Base-by-base conservation (phyloP, 64 coral and sea anemone species). In the Platygyra sinensis region DNA sequence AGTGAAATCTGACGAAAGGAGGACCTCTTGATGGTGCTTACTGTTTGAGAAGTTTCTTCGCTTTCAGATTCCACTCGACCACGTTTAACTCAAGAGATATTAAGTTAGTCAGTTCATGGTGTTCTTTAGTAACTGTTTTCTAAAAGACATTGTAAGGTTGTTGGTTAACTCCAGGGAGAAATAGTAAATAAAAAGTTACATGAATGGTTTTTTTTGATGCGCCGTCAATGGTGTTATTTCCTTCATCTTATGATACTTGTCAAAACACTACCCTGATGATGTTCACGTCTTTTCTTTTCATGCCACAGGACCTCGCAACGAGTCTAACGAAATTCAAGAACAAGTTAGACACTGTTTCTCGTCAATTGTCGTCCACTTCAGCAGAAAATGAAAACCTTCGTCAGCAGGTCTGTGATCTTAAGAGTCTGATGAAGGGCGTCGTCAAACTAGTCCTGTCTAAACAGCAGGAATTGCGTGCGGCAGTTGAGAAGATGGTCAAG, bases 391-490 rank as follows among this genome's bases (percentile, higher is more conserved):
- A 67, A 85, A 64, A 85, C n/a, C 63, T 85, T 22, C 22, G 62
- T 27, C 62, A 52, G 13, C 81, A 85, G 17, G 17, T 88, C 24
- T 60, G 30, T 16, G 91, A 96, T 33, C 80, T 96, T 60, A 73
- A 93, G 7, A 77, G 75, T 29, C 60, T 96, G 5, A 93, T 93
- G 24, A 92, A 72, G 27, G 95, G 95, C 22, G 80, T 96, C 16
- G 88, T 90, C 10, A 93, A 62, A 30, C 91, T 96, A 4, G 78
- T 96, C 22, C 22, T 87, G 67, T 71, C 88, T 1, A 93, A 89
- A 62, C 80, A 93, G 20, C 67, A 80, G 60, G 78, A 93, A 50
- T 59, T 96, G 27, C 87, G 86, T 0, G 69, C 79, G 0, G 81
- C 85, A 39, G 55, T 88, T 3, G 91, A 96, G 22, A 93, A 88